Percentiles rank a stretch among this genome's conserved stretches.
Evolutionary conservation across 2,888 invertebrate genomes (phyloP).

Genomic region (Scaptomyza flava): DNA sequence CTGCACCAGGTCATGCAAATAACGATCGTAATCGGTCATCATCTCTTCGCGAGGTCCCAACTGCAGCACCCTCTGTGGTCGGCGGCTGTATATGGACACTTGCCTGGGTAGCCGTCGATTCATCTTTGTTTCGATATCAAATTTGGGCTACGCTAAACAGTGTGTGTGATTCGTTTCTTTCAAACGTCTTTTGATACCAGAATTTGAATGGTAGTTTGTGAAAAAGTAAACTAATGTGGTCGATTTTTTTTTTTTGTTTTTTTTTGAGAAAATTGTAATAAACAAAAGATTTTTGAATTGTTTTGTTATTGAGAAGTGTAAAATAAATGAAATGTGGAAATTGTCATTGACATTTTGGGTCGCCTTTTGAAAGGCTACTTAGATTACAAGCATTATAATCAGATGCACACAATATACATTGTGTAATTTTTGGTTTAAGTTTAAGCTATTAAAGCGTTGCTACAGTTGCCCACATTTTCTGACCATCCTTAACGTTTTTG

Average conservation of each 20-base stretch:
- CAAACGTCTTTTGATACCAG: not conserved
- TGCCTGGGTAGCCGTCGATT: constrained; percentile 24
- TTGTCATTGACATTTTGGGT: not conserved
- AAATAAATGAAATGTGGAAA: not conserved
- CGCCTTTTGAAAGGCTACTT: not conserved
- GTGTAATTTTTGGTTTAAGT: too few species aligned
- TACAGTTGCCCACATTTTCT: too few species aligned
- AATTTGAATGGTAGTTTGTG: not conserved
- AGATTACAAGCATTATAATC: not conserved
- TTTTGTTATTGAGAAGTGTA: not conserved
- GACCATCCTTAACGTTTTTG: not conserved
- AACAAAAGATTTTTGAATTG: not conserved
- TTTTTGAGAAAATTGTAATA: not conserved
- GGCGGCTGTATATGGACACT: constrained; percentile 16
- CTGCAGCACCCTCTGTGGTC: constrained; percentile 13
- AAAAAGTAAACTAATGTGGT: not conserved
- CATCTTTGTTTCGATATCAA: constrained; percentile 21
- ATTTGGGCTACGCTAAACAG: not conserved
- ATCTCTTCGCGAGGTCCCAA: constrained; percentile 34
- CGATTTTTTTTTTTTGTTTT: not conserved
- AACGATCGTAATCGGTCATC: constrained; percentile 15
- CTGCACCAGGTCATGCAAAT: constrained; percentile 29
- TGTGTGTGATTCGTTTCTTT: not conserved
- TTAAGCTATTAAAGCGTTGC: too few species aligned
- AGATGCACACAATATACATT: too few species aligned